Conservation (phyloP, 2,888 invertebrate species). For the Acrobasis repandana region DNA sequence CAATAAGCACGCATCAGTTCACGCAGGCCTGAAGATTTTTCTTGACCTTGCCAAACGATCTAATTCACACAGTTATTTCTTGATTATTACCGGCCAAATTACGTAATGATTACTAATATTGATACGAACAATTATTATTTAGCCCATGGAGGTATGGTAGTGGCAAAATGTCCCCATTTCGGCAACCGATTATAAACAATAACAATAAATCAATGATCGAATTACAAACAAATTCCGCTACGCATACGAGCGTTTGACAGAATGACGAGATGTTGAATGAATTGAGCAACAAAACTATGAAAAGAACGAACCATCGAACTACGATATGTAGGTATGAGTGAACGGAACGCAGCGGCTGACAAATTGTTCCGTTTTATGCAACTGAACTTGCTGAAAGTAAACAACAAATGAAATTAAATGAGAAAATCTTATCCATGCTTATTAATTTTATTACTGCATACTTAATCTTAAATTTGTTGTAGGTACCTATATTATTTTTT, state of each 20-base stretch:
- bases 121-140: slow-evolving; percentile 48
- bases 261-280: slow-evolving; percentile 40
- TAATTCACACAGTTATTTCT: slow-evolving; percentile 51
- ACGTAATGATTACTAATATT: slow-evolving; percentile 46
- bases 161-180: slow-evolving; percentile 46
- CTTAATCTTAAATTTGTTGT: too few species aligned
- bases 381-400: background rate
- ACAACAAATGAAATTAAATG: too few species aligned
- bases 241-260: slow-evolving; percentile 53
- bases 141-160: slow-evolving; percentile 35
- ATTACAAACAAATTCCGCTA: slow-evolving; percentile 45
- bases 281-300: background rate
- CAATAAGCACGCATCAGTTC: slow-evolving; percentile 57
- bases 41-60: slow-evolving; percentile 50
- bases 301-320: background rate
- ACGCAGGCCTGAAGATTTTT: slow-evolving; percentile 47
- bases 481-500: too few species aligned
- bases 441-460: too few species aligned
- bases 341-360: background rate
- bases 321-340: background rate
- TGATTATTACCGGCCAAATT: slow-evolving; percentile 47
- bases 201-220: slow-evolving; percentile 73
- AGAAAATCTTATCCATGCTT: too few species aligned
- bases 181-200: slow-evolving; percentile 54
- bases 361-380: background rate